Evolutionary conservation across 1,140 invertebrate genomes (phyloP), one percentile per base, ranked within the genome.

Genomic region (Drosophila triauraria): DNA sequence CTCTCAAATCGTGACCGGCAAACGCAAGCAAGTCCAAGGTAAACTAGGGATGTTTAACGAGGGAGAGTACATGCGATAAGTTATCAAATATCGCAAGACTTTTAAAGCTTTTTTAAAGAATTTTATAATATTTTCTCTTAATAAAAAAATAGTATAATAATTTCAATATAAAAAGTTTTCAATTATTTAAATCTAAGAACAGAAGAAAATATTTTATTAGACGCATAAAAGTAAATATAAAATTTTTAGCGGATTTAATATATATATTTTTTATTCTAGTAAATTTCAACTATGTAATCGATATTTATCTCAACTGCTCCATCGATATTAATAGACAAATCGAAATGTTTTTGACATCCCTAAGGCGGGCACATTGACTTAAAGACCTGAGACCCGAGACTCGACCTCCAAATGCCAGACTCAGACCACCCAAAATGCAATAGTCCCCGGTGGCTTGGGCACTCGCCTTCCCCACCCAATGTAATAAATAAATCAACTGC

Each of bases 401-500:
- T 3, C n/a, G 13, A 15, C 35, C 53, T 12, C 32, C 5, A 12
- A 50, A 20, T 5, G 9, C 60, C 61, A 15, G 15, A 20, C 15
- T 20, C 20, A n/a, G 2, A 42, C 51, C 38, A 13, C 30, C 44
- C n/a, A 25, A 60, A 74, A 15, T 74, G 70, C 68, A 74, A 51
- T 50, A 23, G 51, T 60, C 54, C 38, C 68, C 30, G 43, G 23
- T 23, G 62, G 58, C 10, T 32, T 51, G 23, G 20, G 35, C 3
- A 23, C 25, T 20, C n/a, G 30, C 5, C 30, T 35, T 7, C 20
- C 44, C 67, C 6, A 0, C 59, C 48, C 46, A 54, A 61, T 69
- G 69, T 78, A 81, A 81, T 85, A 85, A 85, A 85, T 85, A 85
- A 85, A 85, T 85, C 82, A 81, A 77, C 68, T 69, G 68, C 75